Evolutionary conservation across 2,888 invertebrate species (phyloP), one percentile per base, ranked within the genome.

Genomic region (Scaptomyza parva): DNA sequence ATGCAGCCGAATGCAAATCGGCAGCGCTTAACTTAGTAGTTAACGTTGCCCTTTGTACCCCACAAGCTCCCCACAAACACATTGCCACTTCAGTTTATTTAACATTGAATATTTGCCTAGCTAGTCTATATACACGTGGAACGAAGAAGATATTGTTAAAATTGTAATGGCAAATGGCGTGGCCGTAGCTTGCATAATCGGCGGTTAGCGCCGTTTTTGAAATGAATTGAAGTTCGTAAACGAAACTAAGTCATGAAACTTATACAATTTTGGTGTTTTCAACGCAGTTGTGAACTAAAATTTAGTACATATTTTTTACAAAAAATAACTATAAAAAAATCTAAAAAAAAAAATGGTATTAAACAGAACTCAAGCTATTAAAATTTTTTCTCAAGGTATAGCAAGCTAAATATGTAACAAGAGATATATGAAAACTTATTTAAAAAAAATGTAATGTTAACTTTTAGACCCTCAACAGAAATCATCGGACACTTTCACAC

Each of bases 221-320:
- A 60, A 45, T 66, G 62, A 77, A 78, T 81, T 74, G 63, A 65
- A 82, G 68, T 61, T 86, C 66, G 70, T 75, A 68, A 86, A 69
- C 70, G 75, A 71, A 84, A 80, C 87, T 86, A 88, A 85, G 88
- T 86, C 88, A 83, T 74, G 76, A 65, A 86, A 79, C 74, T 68
- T 80, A 50, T 74, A 74, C 70, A 85, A 86, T 84, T 85, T 85
- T 86, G 88, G 82, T 80, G 87, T 85, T 88, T 88, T 87, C 87
- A 86, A 88, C 70, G 62, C 88, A 88, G 84, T 84, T 84, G 84
- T 86, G 84, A 86, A 84, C 81, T 88, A 86, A 86, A 88, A 73
- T 78, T 62, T 85, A 85, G 88, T 76, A 84, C 87, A 88, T 85
- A 88, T 86, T 79, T 88, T 86, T 77, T 69, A 77, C 75, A 74